Percentiles rank a stretch among this genome's conserved stretches.
Conservation (phyloP, 2,113 vertebrate genomes). For the Seriola dumerili region DNA sequence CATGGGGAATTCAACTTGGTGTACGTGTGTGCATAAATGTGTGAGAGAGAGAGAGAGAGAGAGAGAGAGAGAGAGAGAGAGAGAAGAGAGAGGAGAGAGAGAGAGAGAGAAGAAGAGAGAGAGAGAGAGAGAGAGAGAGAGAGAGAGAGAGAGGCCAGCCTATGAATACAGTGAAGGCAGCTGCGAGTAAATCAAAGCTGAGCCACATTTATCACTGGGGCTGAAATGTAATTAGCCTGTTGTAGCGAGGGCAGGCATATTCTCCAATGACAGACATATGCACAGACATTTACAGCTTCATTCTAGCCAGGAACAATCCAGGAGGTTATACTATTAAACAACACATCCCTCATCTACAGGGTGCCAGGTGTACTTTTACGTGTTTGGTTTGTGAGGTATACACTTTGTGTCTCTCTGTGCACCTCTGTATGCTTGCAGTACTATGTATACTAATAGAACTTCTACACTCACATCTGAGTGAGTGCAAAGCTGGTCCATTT, state of each 20-base stretch:
- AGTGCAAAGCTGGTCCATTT: constrained; percentile 1
- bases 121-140: not conserved
- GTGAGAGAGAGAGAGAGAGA: not conserved
- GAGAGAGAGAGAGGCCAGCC: constrained; percentile 1
- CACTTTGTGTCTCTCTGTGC: not conserved
- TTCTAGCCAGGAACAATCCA: constrained; percentile 20
- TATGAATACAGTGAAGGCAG: constrained; percentile 40
- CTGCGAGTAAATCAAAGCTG: constrained; percentile 65
- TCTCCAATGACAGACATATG: constrained; percentile 53
- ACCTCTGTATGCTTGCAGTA: not conserved
- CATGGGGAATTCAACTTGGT: constrained; percentile 53
- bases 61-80: not conserved
- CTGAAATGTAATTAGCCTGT: constrained; percentile 70
- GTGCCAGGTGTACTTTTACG: not conserved
- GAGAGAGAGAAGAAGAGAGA: not conserved
- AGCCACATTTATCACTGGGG: constrained; percentile 74
- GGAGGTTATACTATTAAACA: constrained; percentile 26
- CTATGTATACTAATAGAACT: not conserved
- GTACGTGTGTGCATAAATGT: constrained; percentile 4
- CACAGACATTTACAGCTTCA: constrained; percentile 62
- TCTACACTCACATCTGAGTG: not conserved
- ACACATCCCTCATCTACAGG: constrained; percentile 21
- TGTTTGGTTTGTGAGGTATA: not conserved
- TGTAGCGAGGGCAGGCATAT: constrained; percentile 53
- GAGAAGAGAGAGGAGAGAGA: constrained; percentile 7